Evolutionary conservation across 53 echinoderm and acorn worm species (phyloP).

Genomic region (Pentamera pediparva): DNA sequence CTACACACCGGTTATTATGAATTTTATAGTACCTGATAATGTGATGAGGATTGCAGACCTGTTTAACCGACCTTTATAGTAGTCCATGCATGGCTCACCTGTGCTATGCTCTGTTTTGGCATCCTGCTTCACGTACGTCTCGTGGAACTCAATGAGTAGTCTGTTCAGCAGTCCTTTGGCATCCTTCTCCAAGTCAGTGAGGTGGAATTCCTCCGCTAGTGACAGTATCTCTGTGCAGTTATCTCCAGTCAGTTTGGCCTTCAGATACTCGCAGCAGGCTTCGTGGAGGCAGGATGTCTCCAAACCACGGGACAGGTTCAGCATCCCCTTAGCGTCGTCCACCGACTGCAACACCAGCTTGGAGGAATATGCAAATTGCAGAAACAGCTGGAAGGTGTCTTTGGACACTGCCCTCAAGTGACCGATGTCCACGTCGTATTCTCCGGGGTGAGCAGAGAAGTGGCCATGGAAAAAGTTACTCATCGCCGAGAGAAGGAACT

Average conservation of each 20-base stretch:
- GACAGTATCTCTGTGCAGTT: constrained; percentile 84
- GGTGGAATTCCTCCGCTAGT: constrained; percentile 65
- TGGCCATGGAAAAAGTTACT: constrained; percentile 65
- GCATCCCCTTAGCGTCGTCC: constrained; percentile 57
- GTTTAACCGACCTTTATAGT: too few relatives aligned
- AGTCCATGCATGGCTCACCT: background rate
- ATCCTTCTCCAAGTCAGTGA: constrained; percentile 71
- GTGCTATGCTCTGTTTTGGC: background rate
- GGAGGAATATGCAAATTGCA: constrained; percentile 79
- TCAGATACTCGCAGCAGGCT: constrained; percentile 75
- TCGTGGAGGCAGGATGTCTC: constrained; percentile 61
- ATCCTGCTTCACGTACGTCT: constrained; percentile 46
- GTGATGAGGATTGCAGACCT: background rate
- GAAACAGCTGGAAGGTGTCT: constrained; percentile 59
- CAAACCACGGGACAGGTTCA: constrained; percentile 54
- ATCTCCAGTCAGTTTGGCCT: constrained; percentile 68
- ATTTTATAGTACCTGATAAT: background rate
- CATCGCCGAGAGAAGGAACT: constrained; percentile 67
- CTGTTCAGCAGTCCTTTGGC: constrained; percentile 80
- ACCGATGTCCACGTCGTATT: background rate
- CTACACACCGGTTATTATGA: too few relatives aligned
- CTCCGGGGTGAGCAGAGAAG: constrained; percentile 22
- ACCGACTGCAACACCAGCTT: constrained; percentile 61
- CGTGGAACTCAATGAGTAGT: constrained; percentile 72
- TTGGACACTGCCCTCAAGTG: constrained; percentile 47